Evolutionary conservation across 1,140 invertebrate species (phyloP).

Genomic region (Odontomachus brunneus): DNA sequence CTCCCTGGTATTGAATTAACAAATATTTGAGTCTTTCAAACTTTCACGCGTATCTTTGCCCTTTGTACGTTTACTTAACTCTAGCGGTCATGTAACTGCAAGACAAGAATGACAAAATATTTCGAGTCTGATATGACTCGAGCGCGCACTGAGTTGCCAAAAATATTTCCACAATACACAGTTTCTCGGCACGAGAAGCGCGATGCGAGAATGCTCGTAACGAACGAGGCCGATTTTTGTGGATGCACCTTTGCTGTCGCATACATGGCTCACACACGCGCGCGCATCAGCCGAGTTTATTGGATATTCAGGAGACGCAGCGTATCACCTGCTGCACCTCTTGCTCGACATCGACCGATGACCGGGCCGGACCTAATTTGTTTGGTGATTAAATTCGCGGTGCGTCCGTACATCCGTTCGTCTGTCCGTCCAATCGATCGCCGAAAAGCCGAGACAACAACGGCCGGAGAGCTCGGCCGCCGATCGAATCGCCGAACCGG

Average conservation of each 20-base stretch:
- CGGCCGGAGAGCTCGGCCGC: neutral
- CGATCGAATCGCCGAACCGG: constrained; percentile 35
- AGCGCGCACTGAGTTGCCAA: too few species aligned
- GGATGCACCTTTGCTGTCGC: constrained; percentile 2
- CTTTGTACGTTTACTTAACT: too few species aligned
- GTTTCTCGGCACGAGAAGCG: too few species aligned
- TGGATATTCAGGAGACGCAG: constrained; percentile 68
- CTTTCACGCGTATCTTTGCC: too few species aligned
- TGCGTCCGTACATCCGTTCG: neutral
- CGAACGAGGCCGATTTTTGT: constrained; percentile 6
- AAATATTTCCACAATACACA: too few species aligned
- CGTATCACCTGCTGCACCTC: constrained; percentile 64
- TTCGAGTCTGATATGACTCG: too few species aligned
- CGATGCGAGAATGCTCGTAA: too few species aligned
- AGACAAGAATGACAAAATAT: too few species aligned
- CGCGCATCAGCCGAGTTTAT: constrained; percentile 55
- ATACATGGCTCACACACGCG: neutral
- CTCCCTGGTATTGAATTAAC: too few species aligned
- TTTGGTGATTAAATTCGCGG: constrained; percentile 61
- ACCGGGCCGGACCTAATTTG: constrained; percentile 69
- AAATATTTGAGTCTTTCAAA: too few species aligned
- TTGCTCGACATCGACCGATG: constrained; percentile 50
- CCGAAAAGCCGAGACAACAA: constrained; percentile 32
- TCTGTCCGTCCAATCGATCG: constrained; percentile 19
- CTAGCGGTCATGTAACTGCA: too few species aligned